phyloP scores from a whole-genome alignment of 2,797 vertebrate species.

The Ctenopoma multispine region DNA sequence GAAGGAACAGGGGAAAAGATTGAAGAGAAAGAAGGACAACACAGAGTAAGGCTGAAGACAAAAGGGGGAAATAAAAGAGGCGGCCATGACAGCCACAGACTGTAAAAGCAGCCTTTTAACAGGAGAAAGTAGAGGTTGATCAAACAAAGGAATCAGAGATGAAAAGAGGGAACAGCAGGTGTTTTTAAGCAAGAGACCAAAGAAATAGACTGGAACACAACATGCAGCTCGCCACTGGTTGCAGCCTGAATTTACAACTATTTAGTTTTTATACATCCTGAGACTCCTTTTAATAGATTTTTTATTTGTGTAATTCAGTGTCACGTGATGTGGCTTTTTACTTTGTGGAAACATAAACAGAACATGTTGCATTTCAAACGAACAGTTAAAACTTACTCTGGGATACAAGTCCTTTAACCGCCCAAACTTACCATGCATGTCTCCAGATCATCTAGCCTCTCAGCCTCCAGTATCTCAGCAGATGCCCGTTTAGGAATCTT shows the following conservation, averaged over 20 bases:
- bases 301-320: too few species aligned
- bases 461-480: constrained; percentile 90
- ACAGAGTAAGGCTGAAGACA: constrained; percentile 73
- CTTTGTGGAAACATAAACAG: too few species aligned
- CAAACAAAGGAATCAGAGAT: constrained; percentile 8
- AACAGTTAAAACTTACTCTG: neutral
- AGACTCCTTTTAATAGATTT: too few species aligned
- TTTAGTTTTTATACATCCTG: too few species aligned
- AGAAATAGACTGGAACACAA: constrained; percentile 21
- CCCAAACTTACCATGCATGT: constrained; percentile 90
- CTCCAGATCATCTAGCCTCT: constrained; percentile 94
- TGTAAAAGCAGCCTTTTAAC: neutral
- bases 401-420: neutral
- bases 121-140: constrained; percentile 11
- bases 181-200: neutral
- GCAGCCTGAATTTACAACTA: constrained; percentile 7
- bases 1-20: constrained; percentile 81
- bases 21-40: constrained; percentile 75
- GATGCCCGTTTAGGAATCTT: constrained; percentile 86
- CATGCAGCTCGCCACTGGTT: constrained; percentile 13
- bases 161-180: constrained; percentile 6
- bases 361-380: neutral
- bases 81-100: constrained; percentile 11
- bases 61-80: constrained; percentile 48
- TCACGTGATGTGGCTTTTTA: neutral